These are phyloP conservation scores for Argentina silus DNA, from an alignment of 2,797 vertebrate genomes.

Conservation along the genomic window DNA sequence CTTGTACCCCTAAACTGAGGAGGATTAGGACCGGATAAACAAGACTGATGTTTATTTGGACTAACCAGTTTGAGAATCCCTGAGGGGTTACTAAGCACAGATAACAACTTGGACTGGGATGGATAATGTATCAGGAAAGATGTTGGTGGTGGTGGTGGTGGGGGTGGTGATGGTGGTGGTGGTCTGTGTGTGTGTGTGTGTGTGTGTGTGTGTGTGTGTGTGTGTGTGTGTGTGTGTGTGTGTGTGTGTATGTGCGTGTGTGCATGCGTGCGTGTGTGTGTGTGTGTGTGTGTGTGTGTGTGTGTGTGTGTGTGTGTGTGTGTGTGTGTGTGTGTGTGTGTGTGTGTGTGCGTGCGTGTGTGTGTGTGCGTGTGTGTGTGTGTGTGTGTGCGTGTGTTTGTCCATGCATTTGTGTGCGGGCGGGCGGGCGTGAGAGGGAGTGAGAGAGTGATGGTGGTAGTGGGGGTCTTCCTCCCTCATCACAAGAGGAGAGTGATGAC, in stretches of 20 bases:
- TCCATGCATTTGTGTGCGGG: neutral
- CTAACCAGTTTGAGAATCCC: slow-evolving; percentile 67
- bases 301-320: neutral
- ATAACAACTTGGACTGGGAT: slow-evolving; percentile 60
- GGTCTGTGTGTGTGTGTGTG: neutral
- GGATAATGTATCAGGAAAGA: slow-evolving; percentile 45
- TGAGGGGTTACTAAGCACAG: slow-evolving; percentile 57
- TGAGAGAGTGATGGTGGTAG: slow-evolving; percentile 22
- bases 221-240: slow-evolving; percentile 1
- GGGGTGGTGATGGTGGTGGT: too few relatives aligned
- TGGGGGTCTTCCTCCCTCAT: slow-evolving; percentile 17
- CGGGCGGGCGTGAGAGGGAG: slow-evolving; percentile 15
- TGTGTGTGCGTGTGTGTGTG: neutral
- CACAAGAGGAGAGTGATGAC: slow-evolving; percentile 45
- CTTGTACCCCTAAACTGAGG: slow-evolving; percentile 28
- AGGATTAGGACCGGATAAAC: slow-evolving; percentile 63
- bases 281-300: neutral
- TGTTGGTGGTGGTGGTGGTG: neutral
- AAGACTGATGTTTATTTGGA: slow-evolving; percentile 63
- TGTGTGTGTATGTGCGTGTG: neutral
- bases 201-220: slow-evolving; percentile 19
- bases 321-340: slow-evolving; percentile 30
- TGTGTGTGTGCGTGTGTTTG: neutral
- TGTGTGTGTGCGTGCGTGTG: neutral
- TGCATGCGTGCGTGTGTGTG: neutral